Base-by-base conservation (phyloP, 2,113 vertebrate genomes). In the Protomyctophum bolini region DNA sequence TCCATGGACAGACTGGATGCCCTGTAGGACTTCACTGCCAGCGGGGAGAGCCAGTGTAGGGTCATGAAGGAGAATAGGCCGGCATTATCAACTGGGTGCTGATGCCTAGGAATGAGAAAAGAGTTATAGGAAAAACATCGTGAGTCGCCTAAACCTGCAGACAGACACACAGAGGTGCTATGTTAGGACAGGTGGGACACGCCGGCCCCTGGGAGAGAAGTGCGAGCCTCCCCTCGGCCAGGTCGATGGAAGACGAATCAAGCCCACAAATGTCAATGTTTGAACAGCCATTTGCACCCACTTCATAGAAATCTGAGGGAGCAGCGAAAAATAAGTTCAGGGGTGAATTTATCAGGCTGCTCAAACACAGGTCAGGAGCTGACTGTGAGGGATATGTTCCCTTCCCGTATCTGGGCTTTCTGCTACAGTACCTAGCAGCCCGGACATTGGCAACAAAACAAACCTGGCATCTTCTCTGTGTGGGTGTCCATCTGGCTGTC, bases 61-160 rank as follows among this genome's bases (percentile, higher is more conserved):
- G 93, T 94, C 93, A 94, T 94, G 75, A 94, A 94, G 76, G 93
- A 95, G 85, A 95, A 93, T 66, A 94, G 77, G 68, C 94, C 94
- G 0, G 93, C 92, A 45, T 94, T 95, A 86, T 95, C 94, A 59
- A 95, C 92, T n/a, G 94, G 94, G 90, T 95, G 94, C 83, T 92
- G 93, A 76, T 94, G 90, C 70, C 94, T 95, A 21, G 84, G 60
- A 87, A 86, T 56, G 74, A 74, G 79, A 60, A 28, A 15, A 55
- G 55, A 78, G 66, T 59, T 41, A 75, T 0, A 62, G 83, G 77
- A 57, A 81, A 71, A 75, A 70, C 28, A 68, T 69, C 65, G 77
- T 14, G 75, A 83, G 85, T 84, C 52, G 68, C 79, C 71, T 64
- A 58, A 67, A 29, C 70, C 70, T 59, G 56, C 58, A 51, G 68